phyloP scores from a whole-genome alignment of 2,888 invertebrate genomes.

The Polymixis lichenea region DNA sequence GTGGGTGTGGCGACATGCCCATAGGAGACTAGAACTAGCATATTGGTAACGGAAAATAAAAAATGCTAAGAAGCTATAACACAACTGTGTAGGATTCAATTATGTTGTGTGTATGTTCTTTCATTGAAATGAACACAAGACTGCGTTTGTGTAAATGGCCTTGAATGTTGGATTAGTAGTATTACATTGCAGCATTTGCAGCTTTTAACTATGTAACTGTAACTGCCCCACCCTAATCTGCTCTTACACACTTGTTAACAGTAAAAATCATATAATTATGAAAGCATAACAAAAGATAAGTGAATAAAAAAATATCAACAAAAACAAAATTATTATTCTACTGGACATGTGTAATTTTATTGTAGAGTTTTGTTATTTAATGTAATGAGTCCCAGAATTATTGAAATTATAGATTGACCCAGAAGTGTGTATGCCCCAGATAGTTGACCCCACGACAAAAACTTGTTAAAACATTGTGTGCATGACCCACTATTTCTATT shows the following conservation, averaged over 20 bases:
- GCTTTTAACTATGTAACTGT: background rate
- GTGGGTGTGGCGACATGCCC: conserved; percentile 6
- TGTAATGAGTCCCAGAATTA: conserved; percentile 30
- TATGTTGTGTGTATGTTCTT: background rate
- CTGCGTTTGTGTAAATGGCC: conserved; percentile 11
- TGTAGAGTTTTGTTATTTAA: background rate
- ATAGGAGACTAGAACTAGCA: conserved; percentile 39
- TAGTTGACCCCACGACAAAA: conserved; percentile 18
- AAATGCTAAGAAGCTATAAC: background rate
- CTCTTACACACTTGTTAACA: conserved; percentile 48
- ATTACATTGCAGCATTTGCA: conserved; percentile 11
- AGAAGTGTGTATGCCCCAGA: conserved; percentile 13
- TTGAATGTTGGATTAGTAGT: background rate
- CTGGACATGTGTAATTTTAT: conserved; percentile 14
- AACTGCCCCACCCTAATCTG: conserved; percentile 38
- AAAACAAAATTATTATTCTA: conserved; percentile 32
- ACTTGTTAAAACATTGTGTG: conserved; percentile 31
- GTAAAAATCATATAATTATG: conserved; percentile 19
- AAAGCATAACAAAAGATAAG: conserved; percentile 41
- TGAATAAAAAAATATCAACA: conserved; percentile 13
- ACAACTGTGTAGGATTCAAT: background rate
- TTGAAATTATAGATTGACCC: conserved; percentile 16
- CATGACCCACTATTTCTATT: conserved; percentile 33
- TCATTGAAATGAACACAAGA: conserved; percentile 10
- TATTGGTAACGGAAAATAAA: conserved; percentile 20